phyloP scores from a whole-genome alignment of 1,140 invertebrate genomes.

The Hermetia illucens region DNA sequence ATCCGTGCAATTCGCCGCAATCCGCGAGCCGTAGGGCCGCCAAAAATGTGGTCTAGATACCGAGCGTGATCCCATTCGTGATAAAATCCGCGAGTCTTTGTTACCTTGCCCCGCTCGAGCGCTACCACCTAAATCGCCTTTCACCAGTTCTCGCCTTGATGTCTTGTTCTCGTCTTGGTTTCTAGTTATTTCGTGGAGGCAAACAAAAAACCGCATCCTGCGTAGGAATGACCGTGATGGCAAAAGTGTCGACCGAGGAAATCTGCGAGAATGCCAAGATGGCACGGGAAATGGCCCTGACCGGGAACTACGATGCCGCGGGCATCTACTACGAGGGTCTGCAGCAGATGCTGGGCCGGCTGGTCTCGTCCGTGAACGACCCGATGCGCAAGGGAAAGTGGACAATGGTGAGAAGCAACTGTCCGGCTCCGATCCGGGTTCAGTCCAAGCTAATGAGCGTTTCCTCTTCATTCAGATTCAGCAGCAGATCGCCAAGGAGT shows the following conservation, averaged over 20 bases:
- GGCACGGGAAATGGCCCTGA: constrained; percentile 84
- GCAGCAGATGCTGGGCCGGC: constrained; percentile 46
- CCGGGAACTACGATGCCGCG: constrained; percentile 91
- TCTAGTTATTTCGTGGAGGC: constrained; percentile 28
- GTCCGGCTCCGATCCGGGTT: background rate
- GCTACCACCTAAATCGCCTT: too few relatives aligned
- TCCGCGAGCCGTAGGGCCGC: too few relatives aligned
- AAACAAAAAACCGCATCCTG: constrained; percentile 31
- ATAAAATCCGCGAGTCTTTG: too few relatives aligned
- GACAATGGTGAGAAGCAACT: constrained; percentile 52
- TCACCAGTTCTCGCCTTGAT: too few relatives aligned
- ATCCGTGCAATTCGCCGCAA: too few relatives aligned
- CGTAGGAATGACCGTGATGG: constrained; percentile 57
- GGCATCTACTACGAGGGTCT: constrained; percentile 91
- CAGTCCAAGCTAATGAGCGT: background rate
- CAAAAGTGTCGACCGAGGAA: constrained; percentile 57
- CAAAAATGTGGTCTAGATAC: too few relatives aligned
- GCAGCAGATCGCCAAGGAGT: constrained; percentile 77
- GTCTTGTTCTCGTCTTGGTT: too few relatives aligned
- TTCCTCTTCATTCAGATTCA: constrained; percentile 50
- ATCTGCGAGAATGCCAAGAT: constrained; percentile 86
- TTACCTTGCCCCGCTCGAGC: too few relatives aligned
- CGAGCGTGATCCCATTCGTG: too few relatives aligned
- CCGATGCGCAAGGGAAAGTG: constrained; percentile 71
- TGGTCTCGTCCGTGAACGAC: constrained; percentile 60